Evolutionary conservation across 2,888 invertebrate species (phyloP), one percentile per base, ranked within the genome.

Genomic region (Adelphocoris suturalis): DNA sequence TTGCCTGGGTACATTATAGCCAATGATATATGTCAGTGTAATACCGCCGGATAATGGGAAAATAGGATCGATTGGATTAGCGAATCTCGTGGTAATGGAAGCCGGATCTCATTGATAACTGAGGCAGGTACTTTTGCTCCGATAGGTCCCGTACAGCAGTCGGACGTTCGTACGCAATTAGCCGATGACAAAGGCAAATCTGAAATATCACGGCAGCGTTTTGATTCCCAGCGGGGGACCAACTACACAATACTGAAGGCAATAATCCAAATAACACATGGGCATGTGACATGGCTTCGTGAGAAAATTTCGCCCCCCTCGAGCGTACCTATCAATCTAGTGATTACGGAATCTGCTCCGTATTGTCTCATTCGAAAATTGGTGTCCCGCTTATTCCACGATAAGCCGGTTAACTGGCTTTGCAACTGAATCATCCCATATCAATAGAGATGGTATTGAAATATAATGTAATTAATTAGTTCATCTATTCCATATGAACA

Each of bases 121-220:
- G 68, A 68, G 68, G 68, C 12, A 68, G 23, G 68, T 9, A 52
- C 52, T 52, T 5, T 5, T 23, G 68, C 68, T 68, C 68, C 57
- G 57, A 7, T 57, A 16, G 57, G 11, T 57, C 1, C 16, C 5
- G 57, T n/a, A 16, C 57, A 68, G 68, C 52, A 52, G 16, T 13
- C 68, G 23, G 68, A 68, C 68, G 23, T 19, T 27, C 19, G 68
- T 68, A 9, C 23, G 23, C 68, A 23, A 68, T 68, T 68, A 68
- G 19, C 68, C 68, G 68, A 23, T 68, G 68, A 68, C 68, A 68
- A 68, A 68, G 68, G 19, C 23, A 68, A 68, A 23, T 23, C 68
- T 68, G 68, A 68, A 68, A 68, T 68, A 68, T 68, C 68, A 68
- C 68, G 14, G 52, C 68, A 68, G 68, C 68, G 23, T 68, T 68